Conservation (phyloP, 2,888 invertebrate genomes). For the Halocaridina rubra region DNA sequence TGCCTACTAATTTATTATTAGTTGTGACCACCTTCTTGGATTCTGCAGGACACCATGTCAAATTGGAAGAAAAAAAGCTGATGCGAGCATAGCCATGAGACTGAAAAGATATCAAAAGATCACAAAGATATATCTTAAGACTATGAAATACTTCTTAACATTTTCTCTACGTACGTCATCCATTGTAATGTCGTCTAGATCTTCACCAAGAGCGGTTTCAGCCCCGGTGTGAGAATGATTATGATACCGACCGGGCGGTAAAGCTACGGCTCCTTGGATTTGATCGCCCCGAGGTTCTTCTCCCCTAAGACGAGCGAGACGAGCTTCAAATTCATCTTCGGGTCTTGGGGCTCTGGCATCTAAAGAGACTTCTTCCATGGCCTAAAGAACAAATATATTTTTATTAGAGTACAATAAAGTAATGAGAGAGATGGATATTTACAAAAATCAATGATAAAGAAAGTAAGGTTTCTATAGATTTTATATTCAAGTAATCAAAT, state of each 20-base stretch:
- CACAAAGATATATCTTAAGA: too few relatives aligned
- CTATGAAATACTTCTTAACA: background rate
- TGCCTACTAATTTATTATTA: too few relatives aligned
- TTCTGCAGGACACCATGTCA: too few relatives aligned
- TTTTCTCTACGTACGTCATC: slow-evolving; percentile 31
- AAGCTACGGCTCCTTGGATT: slow-evolving; percentile 25
- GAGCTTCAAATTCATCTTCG: slow-evolving; percentile 66
- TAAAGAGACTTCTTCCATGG: slow-evolving; percentile 64
- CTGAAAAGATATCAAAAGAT: too few relatives aligned
- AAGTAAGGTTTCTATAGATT: too few relatives aligned
- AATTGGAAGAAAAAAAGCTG: too few relatives aligned
- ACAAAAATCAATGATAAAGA: too few relatives aligned
- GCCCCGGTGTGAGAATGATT: background rate
- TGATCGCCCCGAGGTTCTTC: slow-evolving; percentile 67
- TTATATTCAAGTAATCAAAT: too few relatives aligned
- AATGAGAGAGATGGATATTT: too few relatives aligned
- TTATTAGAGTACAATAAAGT: too few relatives aligned
- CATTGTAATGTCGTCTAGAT: slow-evolving; percentile 43
- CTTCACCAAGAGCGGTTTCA: slow-evolving; percentile 28
- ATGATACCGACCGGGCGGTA: slow-evolving; percentile 7
- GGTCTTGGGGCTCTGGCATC: slow-evolving; percentile 62
- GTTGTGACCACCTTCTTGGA: too few relatives aligned
- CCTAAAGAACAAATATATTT: slow-evolving; percentile 32
- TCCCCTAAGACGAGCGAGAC: slow-evolving; percentile 74
- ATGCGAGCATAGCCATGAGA: too few relatives aligned